Base-by-base conservation (phyloP, 2,797 vertebrate species). In the Anomalospiza imberbis region DNA sequence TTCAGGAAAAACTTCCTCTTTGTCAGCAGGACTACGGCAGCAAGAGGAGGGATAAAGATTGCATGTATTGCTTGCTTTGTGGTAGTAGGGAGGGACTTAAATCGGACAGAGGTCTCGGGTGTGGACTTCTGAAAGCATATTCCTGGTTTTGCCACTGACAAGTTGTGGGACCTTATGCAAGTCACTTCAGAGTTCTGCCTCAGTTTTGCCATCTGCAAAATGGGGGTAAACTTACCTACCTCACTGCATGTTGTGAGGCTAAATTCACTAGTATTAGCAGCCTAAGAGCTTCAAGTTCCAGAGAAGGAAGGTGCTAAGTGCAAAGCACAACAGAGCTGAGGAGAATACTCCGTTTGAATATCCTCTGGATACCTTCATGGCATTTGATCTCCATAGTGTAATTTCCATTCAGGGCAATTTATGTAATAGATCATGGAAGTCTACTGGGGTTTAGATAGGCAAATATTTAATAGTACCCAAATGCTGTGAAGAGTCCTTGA, bases 221-320 rank as follows among this genome's bases (percentile, higher is more conserved):
- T 82, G 94, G 83, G 73, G 62, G 71, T 87, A 65, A 88, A 78
- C 72, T 78, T 85, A 93, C 76, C 93, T 96, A 97, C 95, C 96
- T 97, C 97, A 97, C 95, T 57, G 57, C 53, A 66, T 85, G 47
- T 65, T 66, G 95, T 95, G 94, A 97, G 94, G 94, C 95, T 97
- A 96, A 97, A 96, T 95, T 95, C 38, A 54, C 70, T 95, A 89
- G 78, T 94, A 85, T 95, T 97, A 94, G 53, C 42, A 77, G 70
- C 77, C 40, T 57, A 48, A 95, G 88, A 82, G 85, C 81, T 97
- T 81, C 7, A 28, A 91, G 87, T 91, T 91, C 85, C 77, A 95
- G 76, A 77, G 61, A 88, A 77, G 67, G 53, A 95, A 92, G 88
- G 89, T 92, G 85, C 89, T 95, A 87, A 83, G 86, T 95, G 93